Evolutionary conservation across 37 sponge, comb jelly and placozoan species (phyloP).

Genomic region (Cliona cf. orientalis): DNA sequence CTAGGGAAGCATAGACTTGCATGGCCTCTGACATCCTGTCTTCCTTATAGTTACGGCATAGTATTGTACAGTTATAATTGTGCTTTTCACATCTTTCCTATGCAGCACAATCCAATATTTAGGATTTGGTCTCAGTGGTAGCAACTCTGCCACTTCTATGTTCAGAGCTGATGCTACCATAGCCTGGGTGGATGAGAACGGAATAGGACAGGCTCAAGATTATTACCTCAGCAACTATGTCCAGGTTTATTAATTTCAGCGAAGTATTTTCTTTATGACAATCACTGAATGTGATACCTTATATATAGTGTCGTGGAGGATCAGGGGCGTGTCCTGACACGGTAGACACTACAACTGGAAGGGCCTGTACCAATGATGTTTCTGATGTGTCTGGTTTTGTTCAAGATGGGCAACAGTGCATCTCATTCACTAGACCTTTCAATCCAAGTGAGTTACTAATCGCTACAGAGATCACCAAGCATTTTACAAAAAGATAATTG

Average conservation of each 20-base stretch:
- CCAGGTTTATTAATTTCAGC: conserved; percentile 41
- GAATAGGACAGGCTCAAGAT: conserved; percentile 43
- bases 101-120: conserved; percentile 45
- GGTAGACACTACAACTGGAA: background rate
- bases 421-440: conserved; percentile 35
- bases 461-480: too few species aligned
- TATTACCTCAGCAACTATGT: conserved; percentile 43
- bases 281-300: too few species aligned
- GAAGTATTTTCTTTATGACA: too few species aligned
- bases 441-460: conserved; percentile 19
- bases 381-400: background rate
- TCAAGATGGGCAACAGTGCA: conserved; percentile 24
- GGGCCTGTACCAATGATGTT: conserved; percentile 33
- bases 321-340: conserved; percentile 56
- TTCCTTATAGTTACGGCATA: too few species aligned
- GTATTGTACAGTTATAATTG: too few species aligned
- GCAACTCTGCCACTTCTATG: conserved; percentile 28
- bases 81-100: too few species aligned
- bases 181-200: conserved; percentile 38
- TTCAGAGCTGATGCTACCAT: conserved; percentile 54
- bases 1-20: too few species aligned
- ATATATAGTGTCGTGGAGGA: conserved; percentile 45
- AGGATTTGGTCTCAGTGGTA: conserved; percentile 76
- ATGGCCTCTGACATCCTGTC: too few species aligned
- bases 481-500: too few species aligned